Base-by-base conservation (phyloP, 2,797 vertebrate genomes). In the Pseudomugil gertrudae region DNA sequence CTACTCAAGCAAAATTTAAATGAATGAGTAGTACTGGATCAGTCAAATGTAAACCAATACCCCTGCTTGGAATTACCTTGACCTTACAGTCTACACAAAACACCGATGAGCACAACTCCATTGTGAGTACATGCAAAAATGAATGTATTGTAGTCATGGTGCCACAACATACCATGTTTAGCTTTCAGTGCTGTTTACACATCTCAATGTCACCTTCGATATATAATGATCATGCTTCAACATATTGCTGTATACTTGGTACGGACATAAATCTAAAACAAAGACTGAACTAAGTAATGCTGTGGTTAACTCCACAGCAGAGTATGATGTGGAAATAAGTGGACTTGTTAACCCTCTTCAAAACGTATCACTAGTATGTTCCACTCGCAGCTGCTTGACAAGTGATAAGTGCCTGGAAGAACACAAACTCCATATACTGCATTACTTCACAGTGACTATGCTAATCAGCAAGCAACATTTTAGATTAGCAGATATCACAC, bases 201-300 rank as follows among this genome's bases (percentile, higher is more conserved):
- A 53, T 78, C 70, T 90, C 87, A 92, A 89, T 85, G 87, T 89
- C 87, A 91, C 87, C 83, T 85, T 79, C 86, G 53, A 74, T 72
- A 72, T 68, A 72, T 71, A 74, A 53, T 72, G 53, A 48, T 59
- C 51, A 76, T 26, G 62, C 58, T 79, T 72, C 63, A 64, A 84
- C 85, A 79, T 57, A 63, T 45, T 15, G 27, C 32, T 57, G 14
- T 30, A 19, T 13, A 57, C 13, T 13, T 4, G 3, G 11, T 54
- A 56, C 33, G 74, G 72, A 58, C 54, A 51, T 15, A 51, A 7
- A 19, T 23, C 33, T 36, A 1, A 67, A 45, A 47, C 23, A 50
- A 27, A 57, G 36, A 59, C 43, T 33, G 23, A 38, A 61, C 1
- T 2, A 7, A 32, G 23, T 11, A 48, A 13, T 58, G 56, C 24